Evolutionary conservation across 2,113 vertebrate genomes (phyloP).

Genomic region (Rhineura floridana): DNA sequence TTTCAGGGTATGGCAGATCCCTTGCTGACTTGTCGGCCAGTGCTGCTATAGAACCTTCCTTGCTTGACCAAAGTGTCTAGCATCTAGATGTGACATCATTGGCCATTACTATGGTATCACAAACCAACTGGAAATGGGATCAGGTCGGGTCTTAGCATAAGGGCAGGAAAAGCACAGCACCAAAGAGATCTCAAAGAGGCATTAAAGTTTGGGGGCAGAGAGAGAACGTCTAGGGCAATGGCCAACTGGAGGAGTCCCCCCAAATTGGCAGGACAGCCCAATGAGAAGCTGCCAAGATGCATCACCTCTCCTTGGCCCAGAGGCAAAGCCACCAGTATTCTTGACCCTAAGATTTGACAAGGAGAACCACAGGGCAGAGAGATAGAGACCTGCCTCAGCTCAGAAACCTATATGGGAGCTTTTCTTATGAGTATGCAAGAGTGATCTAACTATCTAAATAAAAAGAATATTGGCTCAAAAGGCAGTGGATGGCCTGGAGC

Average conservation of each 20-base stretch:
- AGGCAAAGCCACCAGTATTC: background rate
- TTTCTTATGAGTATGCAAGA: background rate
- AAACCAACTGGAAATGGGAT: no score
- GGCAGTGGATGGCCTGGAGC: background rate
- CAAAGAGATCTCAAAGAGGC: no score
- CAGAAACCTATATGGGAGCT: no score
- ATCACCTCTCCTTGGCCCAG: background rate
- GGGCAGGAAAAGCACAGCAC: no score
- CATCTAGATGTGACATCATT: background rate
- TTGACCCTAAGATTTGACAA: background rate
- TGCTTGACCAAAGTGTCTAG: background rate
- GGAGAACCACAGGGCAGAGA: background rate
- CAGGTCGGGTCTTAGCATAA: no score
- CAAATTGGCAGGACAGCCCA: no score
- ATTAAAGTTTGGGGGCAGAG: no score
- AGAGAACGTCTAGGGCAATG: no score
- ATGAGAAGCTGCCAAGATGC: no score
- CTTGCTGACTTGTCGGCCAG: background rate
- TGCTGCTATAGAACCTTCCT: background rate
- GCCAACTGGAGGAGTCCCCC: no score
- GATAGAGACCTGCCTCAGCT: no score
- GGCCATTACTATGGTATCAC: no score
- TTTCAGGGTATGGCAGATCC: background rate
- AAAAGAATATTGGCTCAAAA: background rate
- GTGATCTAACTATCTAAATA: background rate